A percentile compares a stretch with the other conserved stretches of the same genome.
These are phyloP conservation scores for Myodes glareolus DNA, from an alignment of 2,113 vertebrate species.

Conservation along the genomic window DNA sequence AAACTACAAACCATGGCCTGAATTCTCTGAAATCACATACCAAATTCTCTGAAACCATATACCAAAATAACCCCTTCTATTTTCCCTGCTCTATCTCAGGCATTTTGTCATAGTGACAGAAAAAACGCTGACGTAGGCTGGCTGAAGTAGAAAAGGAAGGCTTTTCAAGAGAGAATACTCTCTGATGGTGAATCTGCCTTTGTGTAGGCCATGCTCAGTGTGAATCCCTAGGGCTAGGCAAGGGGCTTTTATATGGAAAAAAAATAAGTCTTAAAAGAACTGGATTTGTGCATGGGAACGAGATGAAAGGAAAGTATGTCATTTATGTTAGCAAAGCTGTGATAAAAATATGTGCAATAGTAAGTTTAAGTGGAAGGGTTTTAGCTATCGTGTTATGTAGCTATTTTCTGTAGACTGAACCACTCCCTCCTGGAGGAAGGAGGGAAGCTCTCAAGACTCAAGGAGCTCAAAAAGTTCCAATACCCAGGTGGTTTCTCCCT, in stretches of 20 bases:
- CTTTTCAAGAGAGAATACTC: neutral
- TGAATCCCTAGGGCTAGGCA: neutral
- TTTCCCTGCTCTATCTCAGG: neutral
- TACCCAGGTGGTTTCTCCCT: neutral
- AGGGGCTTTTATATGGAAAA: neutral
- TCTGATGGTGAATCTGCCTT: neutral
- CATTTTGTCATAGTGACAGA: neutral
- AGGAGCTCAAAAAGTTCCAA: neutral
- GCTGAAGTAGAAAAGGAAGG: neutral
- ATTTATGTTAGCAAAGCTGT: neutral
- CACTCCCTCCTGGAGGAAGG: neutral
- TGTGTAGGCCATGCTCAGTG: neutral
- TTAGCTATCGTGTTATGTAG: neutral
- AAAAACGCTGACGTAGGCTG: neutral
- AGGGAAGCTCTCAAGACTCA: too few species aligned
- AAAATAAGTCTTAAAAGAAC: neutral
- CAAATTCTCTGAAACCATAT: neutral
- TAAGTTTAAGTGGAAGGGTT: too few species aligned
- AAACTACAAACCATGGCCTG: neutral
- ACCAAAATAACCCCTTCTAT: neutral
- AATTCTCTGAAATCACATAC: neutral
- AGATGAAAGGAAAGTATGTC: too few species aligned
- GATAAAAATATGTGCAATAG: neutral
- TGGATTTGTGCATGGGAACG: neutral
- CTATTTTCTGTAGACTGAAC: neutral